A percentile compares a stretch with the other conserved stretches of the same genome.
Evolutionary conservation across 2,797 vertebrate species (phyloP).

Genomic region (Antennarius maculatus): DNA sequence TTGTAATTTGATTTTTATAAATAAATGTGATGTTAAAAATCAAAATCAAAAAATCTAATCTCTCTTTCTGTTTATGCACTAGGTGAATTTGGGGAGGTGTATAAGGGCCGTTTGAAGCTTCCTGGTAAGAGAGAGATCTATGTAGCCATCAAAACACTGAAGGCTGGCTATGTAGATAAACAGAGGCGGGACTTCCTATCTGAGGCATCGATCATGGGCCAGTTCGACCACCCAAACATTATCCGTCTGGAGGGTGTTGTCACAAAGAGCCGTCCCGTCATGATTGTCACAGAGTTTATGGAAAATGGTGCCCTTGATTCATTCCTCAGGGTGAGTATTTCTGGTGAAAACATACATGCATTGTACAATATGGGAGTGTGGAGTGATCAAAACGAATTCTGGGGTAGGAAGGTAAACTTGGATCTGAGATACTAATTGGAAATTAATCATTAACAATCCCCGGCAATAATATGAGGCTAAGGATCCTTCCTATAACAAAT

Average conservation of each 20-base stretch:
- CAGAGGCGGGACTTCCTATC: constrained; percentile 97
- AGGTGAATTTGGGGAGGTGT: constrained; percentile 99
- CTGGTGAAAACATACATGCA: background rate
- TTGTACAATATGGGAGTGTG: background rate
- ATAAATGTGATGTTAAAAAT: too few relatives aligned
- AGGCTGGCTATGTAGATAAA: constrained; percentile 97
- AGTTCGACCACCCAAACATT: constrained; percentile 98
- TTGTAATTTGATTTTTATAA: too few relatives aligned
- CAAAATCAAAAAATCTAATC: too few relatives aligned
- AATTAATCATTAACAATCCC: constrained; percentile 41
- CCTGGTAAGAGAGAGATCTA: constrained; percentile 97
- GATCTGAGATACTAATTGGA: constrained; percentile 40
- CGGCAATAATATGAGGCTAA: constrained; percentile 33
- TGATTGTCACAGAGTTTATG: constrained; percentile 99
- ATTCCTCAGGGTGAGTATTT: constrained; percentile 90
- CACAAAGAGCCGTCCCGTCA: constrained; percentile 97
- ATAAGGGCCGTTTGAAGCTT: constrained; percentile 96
- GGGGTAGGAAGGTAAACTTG: constrained; percentile 16
- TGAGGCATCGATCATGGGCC: constrained; percentile 98
- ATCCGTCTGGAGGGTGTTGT: constrained; percentile 97
- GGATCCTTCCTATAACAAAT: constrained; percentile 43
- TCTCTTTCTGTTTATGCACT: constrained; percentile 23
- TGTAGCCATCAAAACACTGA: constrained; percentile 97
- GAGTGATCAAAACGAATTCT: constrained; percentile 1
- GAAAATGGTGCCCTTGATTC: constrained; percentile 98